Percentiles rank a stretch among this genome's conserved stretches.
Evolutionary conservation across 2,113 vertebrate genomes (phyloP).

Genomic region (Cryptomyrus ogoouensis): DNA sequence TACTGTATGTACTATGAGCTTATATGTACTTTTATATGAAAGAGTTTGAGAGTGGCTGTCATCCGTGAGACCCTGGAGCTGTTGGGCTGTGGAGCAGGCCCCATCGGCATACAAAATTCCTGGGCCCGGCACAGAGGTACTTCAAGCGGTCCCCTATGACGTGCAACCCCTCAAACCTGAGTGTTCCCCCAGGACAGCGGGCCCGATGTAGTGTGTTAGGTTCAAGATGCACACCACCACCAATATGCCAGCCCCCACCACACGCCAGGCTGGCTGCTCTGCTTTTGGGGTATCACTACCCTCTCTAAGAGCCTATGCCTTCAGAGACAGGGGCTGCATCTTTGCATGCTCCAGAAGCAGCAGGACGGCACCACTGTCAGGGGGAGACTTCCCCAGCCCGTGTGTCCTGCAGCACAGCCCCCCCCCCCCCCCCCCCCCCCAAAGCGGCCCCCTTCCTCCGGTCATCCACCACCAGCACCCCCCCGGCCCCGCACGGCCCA

Average conservation of each 20-base stretch:
- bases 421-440: not conserved
- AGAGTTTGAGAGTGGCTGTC: not conserved
- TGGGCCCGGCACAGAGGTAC: not conserved
- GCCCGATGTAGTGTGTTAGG: not conserved
- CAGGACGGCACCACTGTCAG: not conserved
- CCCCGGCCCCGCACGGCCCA: too few species aligned
- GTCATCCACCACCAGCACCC: too few species aligned
- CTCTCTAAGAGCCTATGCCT: not conserved
- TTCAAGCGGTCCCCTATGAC: not conserved
- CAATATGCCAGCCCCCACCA: not conserved
- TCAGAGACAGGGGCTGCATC: not conserved
- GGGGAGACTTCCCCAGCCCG: slow-evolving; percentile 32
- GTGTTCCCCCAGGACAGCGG: not conserved
- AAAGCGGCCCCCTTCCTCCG: too few species aligned
- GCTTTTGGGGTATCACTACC: not conserved
- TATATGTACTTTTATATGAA: not conserved
- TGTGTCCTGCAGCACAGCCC: slow-evolving; percentile 29
- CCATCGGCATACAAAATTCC: not conserved
- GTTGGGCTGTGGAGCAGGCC: not conserved
- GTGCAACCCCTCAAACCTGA: not conserved
- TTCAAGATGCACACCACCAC: not conserved
- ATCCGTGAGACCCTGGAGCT: not conserved
- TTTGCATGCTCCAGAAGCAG: not conserved
- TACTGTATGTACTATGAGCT: too few species aligned
- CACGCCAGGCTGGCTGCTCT: not conserved